Percentiles rank a stretch among this genome's conserved stretches.
Conservation (phyloP, 92 coral and sea anemone species). For the Palythoa heliodiscus region DNA sequence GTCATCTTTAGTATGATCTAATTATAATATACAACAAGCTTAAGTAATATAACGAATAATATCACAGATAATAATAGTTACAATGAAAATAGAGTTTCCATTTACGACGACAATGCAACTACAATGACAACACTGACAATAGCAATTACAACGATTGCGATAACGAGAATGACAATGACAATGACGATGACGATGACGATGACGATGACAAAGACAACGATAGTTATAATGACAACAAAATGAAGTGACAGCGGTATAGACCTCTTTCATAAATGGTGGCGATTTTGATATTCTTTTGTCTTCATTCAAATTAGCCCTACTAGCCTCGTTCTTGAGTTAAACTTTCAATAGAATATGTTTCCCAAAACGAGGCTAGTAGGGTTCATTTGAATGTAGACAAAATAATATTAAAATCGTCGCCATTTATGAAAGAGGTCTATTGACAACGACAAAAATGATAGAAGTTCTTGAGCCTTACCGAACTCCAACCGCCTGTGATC, state of each 20-base stretch:
- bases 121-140: background rate
- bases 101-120: background rate
- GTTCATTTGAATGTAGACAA: too few relatives aligned
- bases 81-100: background rate
- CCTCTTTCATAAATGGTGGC: too few relatives aligned
- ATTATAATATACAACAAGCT: too few relatives aligned
- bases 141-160: background rate
- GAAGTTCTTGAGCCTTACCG: constrained; percentile 4
- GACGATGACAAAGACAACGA: background rate
- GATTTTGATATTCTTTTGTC: too few relatives aligned
- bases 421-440: too few relatives aligned
- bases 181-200: background rate
- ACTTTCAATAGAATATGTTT: too few relatives aligned
- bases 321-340: too few relatives aligned
- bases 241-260: background rate
- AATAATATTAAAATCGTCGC: too few relatives aligned
- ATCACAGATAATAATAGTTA: background rate
- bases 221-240: background rate
- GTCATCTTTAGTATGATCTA: too few relatives aligned
- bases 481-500: constrained; percentile 41
- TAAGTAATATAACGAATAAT: too few relatives aligned
- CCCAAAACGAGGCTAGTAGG: too few relatives aligned
- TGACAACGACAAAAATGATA: background rate
- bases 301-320: too few relatives aligned
- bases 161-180: background rate